Conservation (phyloP, 2,888 invertebrate species). For the Charanyca ferruginea region DNA sequence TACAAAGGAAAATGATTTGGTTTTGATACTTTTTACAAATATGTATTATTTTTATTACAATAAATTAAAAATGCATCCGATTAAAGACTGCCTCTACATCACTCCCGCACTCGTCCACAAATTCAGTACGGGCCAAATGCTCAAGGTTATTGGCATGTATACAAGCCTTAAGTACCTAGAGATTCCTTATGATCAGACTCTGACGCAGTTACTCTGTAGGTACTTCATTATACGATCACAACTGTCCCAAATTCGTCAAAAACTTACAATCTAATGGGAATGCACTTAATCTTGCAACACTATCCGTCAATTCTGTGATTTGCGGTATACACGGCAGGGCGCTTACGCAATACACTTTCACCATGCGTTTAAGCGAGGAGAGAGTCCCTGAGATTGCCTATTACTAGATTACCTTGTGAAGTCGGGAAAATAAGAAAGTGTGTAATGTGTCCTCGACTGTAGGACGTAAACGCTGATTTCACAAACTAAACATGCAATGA, state of each 20-base stretch:
- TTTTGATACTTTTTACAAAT: too few relatives aligned
- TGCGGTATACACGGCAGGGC: constrained; percentile 82
- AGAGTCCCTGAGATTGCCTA: constrained; percentile 88
- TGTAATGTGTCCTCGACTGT: constrained; percentile 77
- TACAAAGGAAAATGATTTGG: too few relatives aligned
- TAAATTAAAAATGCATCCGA: too few relatives aligned
- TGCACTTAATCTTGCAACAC: constrained; percentile 54
- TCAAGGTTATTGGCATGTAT: too few relatives aligned
- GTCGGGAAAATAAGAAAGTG: constrained; percentile 86
- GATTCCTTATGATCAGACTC: too few relatives aligned
- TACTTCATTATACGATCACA: neutral
- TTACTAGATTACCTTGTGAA: constrained; percentile 87
- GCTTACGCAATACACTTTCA: constrained; percentile 88
- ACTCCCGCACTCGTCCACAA: too few relatives aligned
- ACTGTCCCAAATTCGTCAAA: constrained; percentile 49
- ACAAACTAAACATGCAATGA: constrained; percentile 68
- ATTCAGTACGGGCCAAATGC: too few relatives aligned
- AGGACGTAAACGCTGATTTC: constrained; percentile 75
- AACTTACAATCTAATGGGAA: constrained; percentile 55
- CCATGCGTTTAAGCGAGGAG: constrained; percentile 87
- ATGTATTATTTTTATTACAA: too few relatives aligned
- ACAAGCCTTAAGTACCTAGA: too few relatives aligned
- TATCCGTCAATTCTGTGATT: constrained; percentile 80
- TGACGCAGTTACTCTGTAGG: neutral
- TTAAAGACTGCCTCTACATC: too few relatives aligned